Base-by-base conservation (phyloP, 2,113 vertebrate species). In the Sebastes fasciatus region DNA sequence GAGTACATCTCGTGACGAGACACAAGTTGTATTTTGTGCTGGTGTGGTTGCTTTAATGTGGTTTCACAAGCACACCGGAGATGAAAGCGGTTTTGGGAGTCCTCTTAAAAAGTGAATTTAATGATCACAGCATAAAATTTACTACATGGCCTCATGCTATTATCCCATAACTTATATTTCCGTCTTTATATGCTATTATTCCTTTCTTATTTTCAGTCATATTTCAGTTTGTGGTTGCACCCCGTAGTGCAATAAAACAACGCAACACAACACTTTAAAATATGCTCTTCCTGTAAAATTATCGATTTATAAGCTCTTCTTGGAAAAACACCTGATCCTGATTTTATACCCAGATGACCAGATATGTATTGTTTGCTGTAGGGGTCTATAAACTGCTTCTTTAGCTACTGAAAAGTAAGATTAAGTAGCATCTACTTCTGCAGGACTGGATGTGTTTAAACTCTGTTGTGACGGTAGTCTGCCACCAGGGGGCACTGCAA, bases 401-500 rank as follows among this genome's bases (percentile, higher is more conserved):
- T 58, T 13, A 21, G 1, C 2, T 21, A 54, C 4, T 46, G 62
- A 54, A 73, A 61, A 49, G 12, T 48, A 40, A 68, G 6, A 70
- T 43, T 21, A 45, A 34, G 6, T 6, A 34, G 45, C 26, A 69
- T 63, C 3, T 16, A 34, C 14, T 68, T 17, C 43, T 61, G 8
- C 14, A 26, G 34, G 9, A 71, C 16, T 23, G 23, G 2, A 10
- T 34, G 6, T 45, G 26, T 54, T 46, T 42, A 34, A 42, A 49
- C 14, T 10, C 13, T 79, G 87, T 17, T 78, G 81, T 88, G 26
- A 75, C 1, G 9, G n/a, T 3, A 2, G 0, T 51, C 81, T 89
- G 90, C 93, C 98, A 98, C 97, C 96, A 98, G 98, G 97, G 98
- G 97, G 97, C 97, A 97, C 96, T 98, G 90, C 96, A 97, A 97